Evolutionary conservation across 2,797 vertebrate species (phyloP), one percentile per base, ranked within the genome.

Genomic region (Xenops minutus): DNA sequence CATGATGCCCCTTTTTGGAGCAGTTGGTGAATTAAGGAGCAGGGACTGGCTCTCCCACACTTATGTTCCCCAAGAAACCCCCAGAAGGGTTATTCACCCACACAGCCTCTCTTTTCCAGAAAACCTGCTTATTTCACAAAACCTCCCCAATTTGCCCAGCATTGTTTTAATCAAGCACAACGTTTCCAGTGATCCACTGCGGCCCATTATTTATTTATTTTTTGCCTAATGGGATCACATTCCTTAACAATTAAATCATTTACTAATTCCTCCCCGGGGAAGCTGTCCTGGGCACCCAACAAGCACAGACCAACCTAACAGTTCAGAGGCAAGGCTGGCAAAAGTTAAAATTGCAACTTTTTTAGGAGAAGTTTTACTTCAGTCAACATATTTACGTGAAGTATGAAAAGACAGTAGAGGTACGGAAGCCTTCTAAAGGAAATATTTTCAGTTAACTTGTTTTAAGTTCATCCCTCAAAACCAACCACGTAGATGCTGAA

Each of bases 241-340:
- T 97, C 93, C 92, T 95, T n/a, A 82, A 93, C 77, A 91, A 96
- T 88, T 93, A 94, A 95, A 95, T 96, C 61, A 96, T 85, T 89
- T 82, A 88, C 80, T 91, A 89, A 84, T 76, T 95, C 83, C 74
- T 95, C 88, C 81, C 34, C 0, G 3, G 68, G 56, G 63, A 88
- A 37, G 27, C 36, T 88, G 79, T 90, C 90, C 88, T 81, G 67
- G 21, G 63, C 52, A 82, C 85, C 94, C 87, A 92, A 93, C 26
- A 48, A 95, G 80, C 85, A 73, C 10, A 92, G 89, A 81, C 52
- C 90, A 92, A 85, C 30, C 37, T 55, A 69, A 49, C 49, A 71
- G 68, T 78, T 92, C 62, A 37, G 3, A 34, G 27, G 41, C 61
- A 56, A 82, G 56, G 26, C 43, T 24, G 18, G 27, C 39, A 16